Evolutionary conservation across 2,113 vertebrate genomes (phyloP), one percentile per base, ranked within the genome.

Genomic region (Phrynosoma blainvillii): DNA sequence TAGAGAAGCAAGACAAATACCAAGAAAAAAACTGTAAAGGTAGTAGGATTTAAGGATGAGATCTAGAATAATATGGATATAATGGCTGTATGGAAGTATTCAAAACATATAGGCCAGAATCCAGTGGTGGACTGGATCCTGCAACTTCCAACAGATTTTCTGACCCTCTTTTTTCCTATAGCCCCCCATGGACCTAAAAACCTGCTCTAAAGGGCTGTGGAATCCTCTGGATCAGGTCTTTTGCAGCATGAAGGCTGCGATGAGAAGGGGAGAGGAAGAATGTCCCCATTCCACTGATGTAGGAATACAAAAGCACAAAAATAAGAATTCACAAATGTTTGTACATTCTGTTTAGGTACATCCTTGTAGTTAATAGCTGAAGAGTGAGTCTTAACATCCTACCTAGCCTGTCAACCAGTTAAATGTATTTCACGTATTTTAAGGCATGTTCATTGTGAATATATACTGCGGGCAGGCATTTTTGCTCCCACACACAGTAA

Each of bases 301-400:
- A 59, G 56, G 56, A 59, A 59, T 59, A 59, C 56, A 59, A 59
- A 59, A 81, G 71, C 85, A 87, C 47, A 47, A 4, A 90, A 89
- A 4, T 59, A 6, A 59, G 0, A 32, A 54, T 75, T 82, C 56
- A 54, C 12, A 40, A 32, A 73, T 21, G 32, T 88, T 40, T 30
- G 89, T 68, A 25, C 52, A 73, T 10, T 56, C 25, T 88, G 52
- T 25, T 68, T 25, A 59, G 73, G 70, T 13, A 40, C 32, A 83
- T 83, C 71, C 75, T 71, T 68, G 59, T 0, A 20, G n/a, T 52
- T 32, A 75, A 56, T 56, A 82, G 52, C 21, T 59, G 54, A 86
- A 80, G 20, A 88, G n/a, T 2, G 10, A 27, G 16, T 18, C 36
- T 77, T 77, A 66, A 66, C 40, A 84, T 7, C 30, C 1, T 10